These are phyloP conservation scores for Willowsia nigromaculata DNA, from an alignment of 2,888 invertebrate species.

Conservation along the genomic window DNA sequence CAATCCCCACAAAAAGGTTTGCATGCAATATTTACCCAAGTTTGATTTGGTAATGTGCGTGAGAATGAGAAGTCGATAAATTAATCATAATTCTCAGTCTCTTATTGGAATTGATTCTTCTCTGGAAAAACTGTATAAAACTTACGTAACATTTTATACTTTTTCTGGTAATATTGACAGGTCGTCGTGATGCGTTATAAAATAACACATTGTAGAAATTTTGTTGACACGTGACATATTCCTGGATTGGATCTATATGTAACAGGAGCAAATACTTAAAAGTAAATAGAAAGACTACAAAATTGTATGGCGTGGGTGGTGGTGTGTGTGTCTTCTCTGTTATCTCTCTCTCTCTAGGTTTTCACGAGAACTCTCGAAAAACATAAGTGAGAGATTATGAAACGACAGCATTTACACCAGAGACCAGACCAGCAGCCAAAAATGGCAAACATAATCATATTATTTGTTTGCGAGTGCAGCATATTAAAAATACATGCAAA, in stretches of 20 bases:
- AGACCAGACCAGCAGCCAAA: no score
- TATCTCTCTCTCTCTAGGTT: not conserved
- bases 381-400: not conserved
- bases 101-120: not conserved
- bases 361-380: not conserved
- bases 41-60: not conserved
- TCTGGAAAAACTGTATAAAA: not conserved
- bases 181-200: no score
- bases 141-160: not conserved
- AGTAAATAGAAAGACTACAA: not conserved
- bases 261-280: not conserved
- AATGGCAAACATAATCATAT: conserved; percentile 24
- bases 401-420: not conserved
- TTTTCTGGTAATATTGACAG: not conserved
- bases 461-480: not conserved
- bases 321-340: no score
- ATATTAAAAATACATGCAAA: not conserved
- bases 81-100: not conserved
- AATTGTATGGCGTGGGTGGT: no score
- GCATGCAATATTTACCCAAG: not conserved
- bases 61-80: not conserved
- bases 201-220: not conserved
- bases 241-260: not conserved
- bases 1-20: not conserved
- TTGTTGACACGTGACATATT: not conserved